These are phyloP conservation scores for Apodemus sylvaticus DNA, from an alignment of 2,113 vertebrate genomes.

Conservation along the genomic window DNA sequence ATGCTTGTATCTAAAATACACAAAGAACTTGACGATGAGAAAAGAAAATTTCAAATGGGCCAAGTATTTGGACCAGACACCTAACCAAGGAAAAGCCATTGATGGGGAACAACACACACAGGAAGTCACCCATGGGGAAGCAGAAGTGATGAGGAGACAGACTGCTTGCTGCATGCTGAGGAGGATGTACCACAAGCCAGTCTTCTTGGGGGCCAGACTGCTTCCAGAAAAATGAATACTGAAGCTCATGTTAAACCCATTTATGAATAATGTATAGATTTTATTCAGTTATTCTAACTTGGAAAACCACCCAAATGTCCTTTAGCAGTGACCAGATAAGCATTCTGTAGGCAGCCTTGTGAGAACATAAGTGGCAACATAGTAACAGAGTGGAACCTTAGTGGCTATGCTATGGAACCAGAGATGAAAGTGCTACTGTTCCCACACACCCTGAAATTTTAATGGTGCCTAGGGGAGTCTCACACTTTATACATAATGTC, in stretches of 20 bases:
- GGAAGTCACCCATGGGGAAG: neutral
- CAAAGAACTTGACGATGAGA: neutral
- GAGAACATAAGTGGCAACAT: too few species aligned
- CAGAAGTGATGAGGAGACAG: neutral
- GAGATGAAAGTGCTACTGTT: neutral
- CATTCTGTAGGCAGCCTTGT: neutral
- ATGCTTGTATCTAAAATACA: neutral
- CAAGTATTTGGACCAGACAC: too few species aligned
- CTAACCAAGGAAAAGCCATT: neutral
- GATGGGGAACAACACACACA: neutral
- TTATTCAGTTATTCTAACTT: neutral
- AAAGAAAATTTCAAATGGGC: neutral
- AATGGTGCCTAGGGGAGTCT: neutral
- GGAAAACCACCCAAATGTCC: neutral
- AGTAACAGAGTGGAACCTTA: neutral
- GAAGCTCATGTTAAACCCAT: neutral
- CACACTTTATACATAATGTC: fast-evolving
- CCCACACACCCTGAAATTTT: neutral
- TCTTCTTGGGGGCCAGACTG: neutral
- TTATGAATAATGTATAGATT: neutral
- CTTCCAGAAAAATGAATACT: too few species aligned
- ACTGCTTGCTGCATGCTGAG: too few species aligned
- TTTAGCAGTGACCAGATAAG: too few species aligned
- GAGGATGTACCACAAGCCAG: neutral
- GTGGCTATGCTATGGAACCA: neutral